These are phyloP conservation scores for Tetramorium alpestre DNA, from an alignment of 1,140 invertebrate species.

Conservation along the genomic window DNA sequence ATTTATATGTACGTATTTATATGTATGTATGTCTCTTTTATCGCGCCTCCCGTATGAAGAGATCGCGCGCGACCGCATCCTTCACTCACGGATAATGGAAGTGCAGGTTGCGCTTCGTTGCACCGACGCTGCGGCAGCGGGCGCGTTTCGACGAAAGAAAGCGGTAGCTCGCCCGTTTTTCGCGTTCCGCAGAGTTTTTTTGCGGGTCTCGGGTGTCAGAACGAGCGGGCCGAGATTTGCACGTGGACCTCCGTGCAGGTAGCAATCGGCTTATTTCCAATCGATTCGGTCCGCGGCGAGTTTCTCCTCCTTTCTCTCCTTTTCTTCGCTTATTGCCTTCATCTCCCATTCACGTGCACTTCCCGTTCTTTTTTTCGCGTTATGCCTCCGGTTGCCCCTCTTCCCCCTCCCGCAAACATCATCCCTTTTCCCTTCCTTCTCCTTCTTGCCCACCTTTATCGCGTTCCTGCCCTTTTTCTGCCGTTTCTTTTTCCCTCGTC, in stretches of 20 bases:
- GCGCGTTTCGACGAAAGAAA: constrained; percentile 41
- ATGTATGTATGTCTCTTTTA: neutral
- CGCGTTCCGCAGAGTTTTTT: constrained; percentile 53
- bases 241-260: constrained; percentile 75
- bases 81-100: constrained; percentile 40
- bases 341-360: constrained; percentile 67
- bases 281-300: constrained; percentile 71
- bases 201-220: constrained; percentile 70
- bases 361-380: constrained; percentile 49
- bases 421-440: neutral
- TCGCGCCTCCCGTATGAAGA: neutral
- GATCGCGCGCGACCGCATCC: constrained; percentile 24
- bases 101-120: constrained; percentile 13
- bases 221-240: constrained; percentile 72
- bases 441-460: neutral
- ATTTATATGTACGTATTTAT: too few species aligned
- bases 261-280: constrained; percentile 77
- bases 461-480: constrained; percentile 15
- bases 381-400: constrained; percentile 30
- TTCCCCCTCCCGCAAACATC: neutral
- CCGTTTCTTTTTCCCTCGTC: constrained; percentile 27
- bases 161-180: constrained; percentile 43
- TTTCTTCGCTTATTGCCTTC: constrained; percentile 54
- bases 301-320: constrained; percentile 57
- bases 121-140: constrained; percentile 12